Base-by-base conservation (phyloP, 2,888 invertebrate species). In the Agonopterix arenella region DNA sequence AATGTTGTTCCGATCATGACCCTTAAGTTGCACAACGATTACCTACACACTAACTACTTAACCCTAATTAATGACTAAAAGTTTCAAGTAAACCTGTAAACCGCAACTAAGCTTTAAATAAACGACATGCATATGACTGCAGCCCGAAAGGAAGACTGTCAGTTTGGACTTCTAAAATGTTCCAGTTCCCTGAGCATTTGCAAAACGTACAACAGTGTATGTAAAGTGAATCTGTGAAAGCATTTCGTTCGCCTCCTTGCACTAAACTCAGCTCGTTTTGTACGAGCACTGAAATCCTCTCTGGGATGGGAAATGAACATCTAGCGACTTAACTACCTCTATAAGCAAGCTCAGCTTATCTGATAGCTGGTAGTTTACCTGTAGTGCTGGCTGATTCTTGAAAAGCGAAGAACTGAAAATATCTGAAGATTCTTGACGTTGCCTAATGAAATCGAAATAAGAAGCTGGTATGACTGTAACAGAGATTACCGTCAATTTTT, bases 231-330 rank as follows among this genome's bases (percentile, higher is more conserved):
- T 51, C 47, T 45, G 45, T 51, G 41, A 51, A 51, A 51, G 51
- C 47, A 44, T 51, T 51, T 47, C 37, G 44, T 46, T 37, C 49
- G 43, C 44, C 41, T 53, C 45, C 13, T 45, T 48, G 47, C 47
- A 44, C 54, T 54, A 55, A 54, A 52, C 54, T 55, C 48, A 48
- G 37, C 47, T 47, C 42, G 52, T 47, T 55, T 51, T 45, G 62
- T 60, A 62, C 58, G 49, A 57, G 16, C 60, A 66, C 60, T 53
- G 50, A 54, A 63, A 60, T 56, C 52, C 50, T 51, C 54, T 43
- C 38, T 10, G 50, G 53, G 48, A 60, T 62, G 53, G 69, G 57
- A 67, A 67, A 68, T 63, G 63, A 68, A 49, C 55, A 54, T 53
- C 51, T 40, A 28, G 28, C 7, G 28, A 28, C 28, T 28, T 40